Conservation (phyloP, 2,797 vertebrate species). For the Danio tinwini region DNA sequence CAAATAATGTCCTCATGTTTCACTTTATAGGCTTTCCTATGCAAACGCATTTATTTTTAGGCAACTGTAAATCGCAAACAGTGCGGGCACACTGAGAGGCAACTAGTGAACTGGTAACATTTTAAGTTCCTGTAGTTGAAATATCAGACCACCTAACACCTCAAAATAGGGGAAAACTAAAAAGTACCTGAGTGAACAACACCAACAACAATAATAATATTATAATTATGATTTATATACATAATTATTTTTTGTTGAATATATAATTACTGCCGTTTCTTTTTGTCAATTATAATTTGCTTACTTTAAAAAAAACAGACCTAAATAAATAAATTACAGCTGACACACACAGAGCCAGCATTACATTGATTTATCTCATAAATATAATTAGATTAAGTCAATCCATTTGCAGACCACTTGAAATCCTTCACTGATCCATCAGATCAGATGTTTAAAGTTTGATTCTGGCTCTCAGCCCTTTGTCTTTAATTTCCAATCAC, state of each 20-base stretch:
- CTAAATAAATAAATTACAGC: background rate
- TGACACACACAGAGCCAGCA: background rate
- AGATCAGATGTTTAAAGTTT: background rate
- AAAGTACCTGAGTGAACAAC: background rate
- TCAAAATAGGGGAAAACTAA: background rate
- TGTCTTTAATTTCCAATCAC: background rate
- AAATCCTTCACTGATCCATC: conserved; percentile 21
- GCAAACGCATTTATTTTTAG: conserved; percentile 55
- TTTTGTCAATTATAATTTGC: background rate
- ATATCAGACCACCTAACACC: background rate
- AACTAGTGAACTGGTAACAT: conserved; percentile 66
- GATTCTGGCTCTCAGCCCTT: background rate
- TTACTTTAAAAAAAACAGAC: background rate
- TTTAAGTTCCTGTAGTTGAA: conserved; percentile 6
- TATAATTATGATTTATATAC: background rate
- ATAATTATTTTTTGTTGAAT: background rate
- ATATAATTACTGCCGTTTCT: background rate
- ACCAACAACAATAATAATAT: background rate
- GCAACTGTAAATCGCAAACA: conserved; percentile 45
- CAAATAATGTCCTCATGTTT: conserved; percentile 59
- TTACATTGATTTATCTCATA: background rate
- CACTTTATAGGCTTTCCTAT: conserved; percentile 56
- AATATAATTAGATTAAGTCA: background rate
- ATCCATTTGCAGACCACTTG: background rate
- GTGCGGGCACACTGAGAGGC: conserved; percentile 48